Percentiles rank a stretch among this genome's conserved stretches.
Conservation (phyloP, 2,888 invertebrate genomes). For the Antheraea yamamai region DNA sequence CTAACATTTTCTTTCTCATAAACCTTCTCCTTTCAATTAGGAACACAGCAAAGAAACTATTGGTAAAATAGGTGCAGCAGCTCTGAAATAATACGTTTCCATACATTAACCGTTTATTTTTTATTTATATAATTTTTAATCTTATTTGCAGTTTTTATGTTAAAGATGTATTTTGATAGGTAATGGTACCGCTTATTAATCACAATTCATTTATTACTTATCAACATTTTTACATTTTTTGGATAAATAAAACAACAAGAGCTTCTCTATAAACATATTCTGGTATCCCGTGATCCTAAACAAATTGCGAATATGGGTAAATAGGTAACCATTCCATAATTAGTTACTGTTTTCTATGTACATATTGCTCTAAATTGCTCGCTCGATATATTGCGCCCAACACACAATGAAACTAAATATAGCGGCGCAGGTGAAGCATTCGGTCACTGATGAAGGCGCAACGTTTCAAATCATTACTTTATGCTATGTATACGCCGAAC, state of each 20-base stretch:
- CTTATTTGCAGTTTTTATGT: no score
- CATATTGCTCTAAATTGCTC: constrained; percentile 46
- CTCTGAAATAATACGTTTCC: no score
- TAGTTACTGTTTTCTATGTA: constrained; percentile 30
- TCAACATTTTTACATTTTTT: no score
- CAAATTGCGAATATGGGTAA: constrained; percentile 13
- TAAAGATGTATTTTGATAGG: no score
- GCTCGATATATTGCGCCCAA: constrained; percentile 65
- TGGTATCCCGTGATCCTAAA: constrained; percentile 13
- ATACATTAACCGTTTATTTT: no score
- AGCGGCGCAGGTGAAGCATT: constrained; percentile 65
- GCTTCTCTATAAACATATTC: not conserved
- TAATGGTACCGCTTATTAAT: no score
- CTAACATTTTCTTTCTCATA: no score
- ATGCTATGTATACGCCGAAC: constrained; percentile 8
- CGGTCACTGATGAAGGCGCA: constrained; percentile 56
- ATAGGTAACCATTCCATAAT: constrained; percentile 23
- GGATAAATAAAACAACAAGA: not conserved
- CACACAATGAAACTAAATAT: constrained; percentile 78
- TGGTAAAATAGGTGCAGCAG: no score
- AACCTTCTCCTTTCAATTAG: no score
- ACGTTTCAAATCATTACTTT: constrained; percentile 44
- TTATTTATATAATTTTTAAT: no score
- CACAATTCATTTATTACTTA: no score
- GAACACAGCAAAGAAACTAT: no score